Conservation (phyloP, 2,113 vertebrate species). For the Fregetta grallaria region DNA sequence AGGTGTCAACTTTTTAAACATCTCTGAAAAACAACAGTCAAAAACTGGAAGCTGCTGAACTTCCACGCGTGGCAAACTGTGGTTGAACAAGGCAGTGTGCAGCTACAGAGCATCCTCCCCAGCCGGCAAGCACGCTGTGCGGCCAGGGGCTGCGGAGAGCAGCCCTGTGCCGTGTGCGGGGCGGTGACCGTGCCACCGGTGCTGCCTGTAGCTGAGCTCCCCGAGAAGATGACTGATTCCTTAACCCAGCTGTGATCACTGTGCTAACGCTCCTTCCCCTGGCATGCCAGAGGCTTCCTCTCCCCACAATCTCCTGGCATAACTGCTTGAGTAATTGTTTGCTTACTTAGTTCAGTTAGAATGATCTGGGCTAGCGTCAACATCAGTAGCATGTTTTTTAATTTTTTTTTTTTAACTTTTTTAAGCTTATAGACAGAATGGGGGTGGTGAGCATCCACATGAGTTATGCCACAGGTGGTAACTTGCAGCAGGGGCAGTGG, state of each 20-base stretch:
- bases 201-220: neutral
- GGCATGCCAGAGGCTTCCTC: neutral
- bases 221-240: accelerated
- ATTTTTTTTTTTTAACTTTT: neutral
- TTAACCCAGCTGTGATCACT: neutral
- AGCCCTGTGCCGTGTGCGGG: accelerated
- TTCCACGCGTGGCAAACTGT: accelerated
- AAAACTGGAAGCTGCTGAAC: neutral
- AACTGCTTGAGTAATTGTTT: neutral
- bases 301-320: neutral
- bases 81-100: accelerated
- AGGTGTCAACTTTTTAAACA: neutral
- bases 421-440: neutral
- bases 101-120: neutral
- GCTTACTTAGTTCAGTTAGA: neutral
- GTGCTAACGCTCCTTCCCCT: neutral
- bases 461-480: neutral
- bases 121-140: accelerated
- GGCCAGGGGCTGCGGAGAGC: neutral
- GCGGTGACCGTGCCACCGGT: accelerated
- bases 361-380: neutral
- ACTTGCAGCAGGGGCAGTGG: neutral
- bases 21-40: neutral
- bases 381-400: neutral
- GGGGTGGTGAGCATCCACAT: neutral